A percentile compares a stretch with the other conserved stretches of the same genome.
phyloP scores from a whole-genome alignment of 2,113 vertebrate genomes.

The Tragelaphus scriptus region DNA sequence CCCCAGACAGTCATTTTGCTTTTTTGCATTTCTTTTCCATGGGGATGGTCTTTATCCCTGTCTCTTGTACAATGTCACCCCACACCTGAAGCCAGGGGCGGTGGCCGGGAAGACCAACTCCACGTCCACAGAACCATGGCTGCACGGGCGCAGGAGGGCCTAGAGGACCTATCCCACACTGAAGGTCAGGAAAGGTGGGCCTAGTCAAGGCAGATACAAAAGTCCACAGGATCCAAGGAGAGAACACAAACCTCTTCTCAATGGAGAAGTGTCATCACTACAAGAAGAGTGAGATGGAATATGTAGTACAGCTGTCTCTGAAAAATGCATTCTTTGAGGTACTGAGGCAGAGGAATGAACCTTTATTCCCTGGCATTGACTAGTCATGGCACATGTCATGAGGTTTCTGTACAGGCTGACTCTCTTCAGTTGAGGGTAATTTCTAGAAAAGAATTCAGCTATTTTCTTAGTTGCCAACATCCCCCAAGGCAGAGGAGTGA shows the following conservation, averaged over 20 bases:
- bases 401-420: neutral
- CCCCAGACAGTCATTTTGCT: too few species aligned
- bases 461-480: neutral
- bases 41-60: too few species aligned
- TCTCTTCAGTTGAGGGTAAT: neutral
- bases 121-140: too few species aligned
- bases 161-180: too few species aligned
- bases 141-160: too few species aligned
- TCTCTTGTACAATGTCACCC: too few species aligned
- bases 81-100: too few species aligned
- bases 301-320: neutral
- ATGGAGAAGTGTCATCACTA: neutral
- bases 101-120: too few species aligned
- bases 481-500: neutral
- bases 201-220: neutral
- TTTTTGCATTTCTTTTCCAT: too few species aligned
- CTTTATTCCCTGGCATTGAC: neutral
- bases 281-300: neutral
- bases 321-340: neutral
- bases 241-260: neutral
- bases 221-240: neutral
- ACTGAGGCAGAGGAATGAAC: neutral
- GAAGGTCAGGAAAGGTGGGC: too few species aligned
- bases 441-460: neutral
- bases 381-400: neutral